These are phyloP conservation scores for Nycticryphes semicollaris DNA, from an alignment of 2,113 vertebrate species.

Conservation along the genomic window DNA sequence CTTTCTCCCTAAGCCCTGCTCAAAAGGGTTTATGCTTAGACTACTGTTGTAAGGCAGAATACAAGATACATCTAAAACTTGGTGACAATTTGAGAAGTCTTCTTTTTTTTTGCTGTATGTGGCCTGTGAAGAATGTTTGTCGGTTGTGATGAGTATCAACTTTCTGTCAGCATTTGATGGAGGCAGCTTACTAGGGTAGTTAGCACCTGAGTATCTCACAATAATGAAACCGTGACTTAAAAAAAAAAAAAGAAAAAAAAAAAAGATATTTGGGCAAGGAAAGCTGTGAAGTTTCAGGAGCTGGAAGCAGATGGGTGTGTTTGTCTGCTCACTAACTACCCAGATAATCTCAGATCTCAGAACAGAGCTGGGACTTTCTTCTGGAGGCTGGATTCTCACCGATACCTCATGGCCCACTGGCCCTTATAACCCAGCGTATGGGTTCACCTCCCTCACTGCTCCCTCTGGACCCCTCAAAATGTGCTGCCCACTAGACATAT, in stretches of 20 bases:
- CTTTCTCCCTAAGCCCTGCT: background rate
- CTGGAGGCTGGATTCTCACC: background rate
- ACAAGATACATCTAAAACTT: background rate
- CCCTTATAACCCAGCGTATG: background rate
- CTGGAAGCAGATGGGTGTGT: background rate
- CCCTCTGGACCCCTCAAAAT: background rate
- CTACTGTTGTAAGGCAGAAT: background rate
- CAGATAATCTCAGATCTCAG: background rate
- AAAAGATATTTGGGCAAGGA: background rate
- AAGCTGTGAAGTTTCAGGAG: background rate
- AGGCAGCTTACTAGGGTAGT: background rate
- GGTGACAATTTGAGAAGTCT: background rate
- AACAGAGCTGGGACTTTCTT: background rate
- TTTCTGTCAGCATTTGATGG: background rate
- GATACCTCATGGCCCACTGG: background rate
- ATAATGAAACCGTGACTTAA: background rate
- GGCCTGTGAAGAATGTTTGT: background rate
- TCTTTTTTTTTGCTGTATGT: background rate
- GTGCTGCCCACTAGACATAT: rapidly evolving
- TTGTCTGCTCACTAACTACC: background rate
- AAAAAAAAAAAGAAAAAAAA: background rate
- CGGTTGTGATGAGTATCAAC: background rate
- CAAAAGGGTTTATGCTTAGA: background rate
- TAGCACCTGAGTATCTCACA: background rate
- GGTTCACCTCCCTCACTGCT: background rate